Evolutionary conservation across 2,888 invertebrate species (phyloP).

Genomic region (Idaea dimidiata): DNA sequence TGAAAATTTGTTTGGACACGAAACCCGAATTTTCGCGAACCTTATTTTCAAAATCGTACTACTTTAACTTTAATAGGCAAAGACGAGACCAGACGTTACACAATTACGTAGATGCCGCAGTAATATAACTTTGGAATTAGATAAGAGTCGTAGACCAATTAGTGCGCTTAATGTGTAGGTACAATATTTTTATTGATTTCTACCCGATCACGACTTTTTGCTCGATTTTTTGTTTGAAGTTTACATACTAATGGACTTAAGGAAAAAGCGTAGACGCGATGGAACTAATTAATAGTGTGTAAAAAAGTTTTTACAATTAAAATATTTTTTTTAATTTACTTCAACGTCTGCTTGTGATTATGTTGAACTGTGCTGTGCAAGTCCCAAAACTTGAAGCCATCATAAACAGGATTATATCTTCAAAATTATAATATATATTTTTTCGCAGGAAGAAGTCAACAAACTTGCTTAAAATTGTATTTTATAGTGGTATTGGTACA

Average conservation of each 20-base stretch:
- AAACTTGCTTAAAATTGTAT: no score
- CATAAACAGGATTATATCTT: no score
- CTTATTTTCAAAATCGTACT: neutral
- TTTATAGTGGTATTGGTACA: no score
- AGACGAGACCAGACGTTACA: constrained; percentile 37
- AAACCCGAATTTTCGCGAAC: neutral
- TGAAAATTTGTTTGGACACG: no score
- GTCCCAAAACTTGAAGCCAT: no score
- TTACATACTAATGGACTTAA: neutral
- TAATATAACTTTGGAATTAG: constrained; percentile 25
- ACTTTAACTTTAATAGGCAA: constrained; percentile 33
- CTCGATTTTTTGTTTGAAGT: neutral
- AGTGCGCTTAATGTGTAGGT: constrained; percentile 28
- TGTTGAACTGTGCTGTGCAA: no score
- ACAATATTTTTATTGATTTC: constrained; percentile 15
- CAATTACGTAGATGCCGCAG: constrained; percentile 32
- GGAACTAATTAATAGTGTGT: neutral
- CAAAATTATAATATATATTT: no score
- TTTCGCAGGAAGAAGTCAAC: no score
- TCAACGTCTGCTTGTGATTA: no score
- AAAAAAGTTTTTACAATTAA: constrained; percentile 10
- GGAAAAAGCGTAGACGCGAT: neutral
- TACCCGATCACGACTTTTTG: neutral
- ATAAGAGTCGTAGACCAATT: constrained; percentile 30
- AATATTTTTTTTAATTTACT: neutral